phyloP scores from a whole-genome alignment of 2,888 invertebrate species.

The Apodemia hepburni region DNA sequence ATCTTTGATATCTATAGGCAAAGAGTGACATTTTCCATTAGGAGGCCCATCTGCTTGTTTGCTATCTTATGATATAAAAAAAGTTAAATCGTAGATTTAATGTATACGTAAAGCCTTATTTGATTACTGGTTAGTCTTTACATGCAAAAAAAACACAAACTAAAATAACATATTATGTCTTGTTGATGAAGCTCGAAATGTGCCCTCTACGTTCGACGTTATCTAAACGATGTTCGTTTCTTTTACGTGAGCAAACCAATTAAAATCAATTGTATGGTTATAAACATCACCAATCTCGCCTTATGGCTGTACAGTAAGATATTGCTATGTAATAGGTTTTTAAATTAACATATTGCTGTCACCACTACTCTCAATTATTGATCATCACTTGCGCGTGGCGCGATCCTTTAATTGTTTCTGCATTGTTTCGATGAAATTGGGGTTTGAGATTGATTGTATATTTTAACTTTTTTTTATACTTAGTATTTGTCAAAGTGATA shows the following conservation, averaged over 20 bases:
- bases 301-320: background rate
- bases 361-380: background rate
- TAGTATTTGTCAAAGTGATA: no score
- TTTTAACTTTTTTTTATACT: no score
- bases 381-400: no score
- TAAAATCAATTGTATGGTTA: constrained; percentile 18
- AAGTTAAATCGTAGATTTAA: no score
- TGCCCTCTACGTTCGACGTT: constrained; percentile 5
- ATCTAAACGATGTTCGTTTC: constrained; percentile 14
- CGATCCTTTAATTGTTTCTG: no score
- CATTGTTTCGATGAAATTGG: no score
- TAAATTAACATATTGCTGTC: background rate
- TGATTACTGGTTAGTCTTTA: background rate
- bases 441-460: no score
- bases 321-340: background rate
- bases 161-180: background rate
- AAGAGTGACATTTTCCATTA: no score
- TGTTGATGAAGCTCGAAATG: background rate
- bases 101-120: no score
- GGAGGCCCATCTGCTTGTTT: no score
- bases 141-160: background rate
- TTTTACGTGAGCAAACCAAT: constrained; percentile 13
- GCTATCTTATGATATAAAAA: no score
- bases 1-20: no score
- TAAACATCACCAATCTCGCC: constrained; percentile 17